Evolutionary conservation across 2,888 invertebrate species (phyloP).

Genomic region (Campoplex capitator): DNA sequence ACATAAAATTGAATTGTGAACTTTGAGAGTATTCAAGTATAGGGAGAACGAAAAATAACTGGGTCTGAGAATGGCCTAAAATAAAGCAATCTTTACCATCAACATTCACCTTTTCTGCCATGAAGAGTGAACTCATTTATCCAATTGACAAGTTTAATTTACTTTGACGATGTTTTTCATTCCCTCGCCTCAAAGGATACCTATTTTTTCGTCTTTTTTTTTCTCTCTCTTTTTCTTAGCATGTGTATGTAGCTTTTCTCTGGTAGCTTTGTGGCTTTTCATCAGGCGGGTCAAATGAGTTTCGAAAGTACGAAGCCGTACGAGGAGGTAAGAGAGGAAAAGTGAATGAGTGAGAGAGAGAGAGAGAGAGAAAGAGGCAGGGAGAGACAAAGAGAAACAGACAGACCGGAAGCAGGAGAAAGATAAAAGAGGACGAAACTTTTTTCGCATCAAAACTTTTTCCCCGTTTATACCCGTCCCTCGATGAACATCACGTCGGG

Average conservation of each 20-base stretch:
- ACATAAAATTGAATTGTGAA: too few species aligned
- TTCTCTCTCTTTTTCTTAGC: neutral
- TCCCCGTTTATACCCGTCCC: constrained; percentile 43
- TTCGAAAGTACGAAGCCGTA: constrained; percentile 16
- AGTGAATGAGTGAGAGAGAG: neutral
- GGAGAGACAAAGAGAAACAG: constrained; percentile 5
- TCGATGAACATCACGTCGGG: constrained; percentile 24
- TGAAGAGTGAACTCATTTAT: neutral
- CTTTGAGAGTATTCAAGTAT: too few species aligned
- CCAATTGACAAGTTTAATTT: neutral
- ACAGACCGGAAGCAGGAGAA: neutral
- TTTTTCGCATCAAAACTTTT: constrained; percentile 42
- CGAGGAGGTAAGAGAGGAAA: neutral
- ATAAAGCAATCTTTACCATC: neutral
- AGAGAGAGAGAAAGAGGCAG: neutral
- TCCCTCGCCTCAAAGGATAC: neutral
- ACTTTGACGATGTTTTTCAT: constrained; percentile 27
- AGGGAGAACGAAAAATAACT: too few species aligned
- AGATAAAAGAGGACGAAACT: constrained; percentile 5
- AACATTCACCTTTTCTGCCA: neutral
- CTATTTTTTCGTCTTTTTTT: neutral
- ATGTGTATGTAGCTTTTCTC: constrained; percentile 21
- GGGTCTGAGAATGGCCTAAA: neutral
- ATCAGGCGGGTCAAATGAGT: constrained; percentile 45
- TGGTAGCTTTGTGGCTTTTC: constrained; percentile 50